Evolutionary conservation across 2,888 invertebrate genomes (phyloP).

Genomic region (Andrena flavipes): DNA sequence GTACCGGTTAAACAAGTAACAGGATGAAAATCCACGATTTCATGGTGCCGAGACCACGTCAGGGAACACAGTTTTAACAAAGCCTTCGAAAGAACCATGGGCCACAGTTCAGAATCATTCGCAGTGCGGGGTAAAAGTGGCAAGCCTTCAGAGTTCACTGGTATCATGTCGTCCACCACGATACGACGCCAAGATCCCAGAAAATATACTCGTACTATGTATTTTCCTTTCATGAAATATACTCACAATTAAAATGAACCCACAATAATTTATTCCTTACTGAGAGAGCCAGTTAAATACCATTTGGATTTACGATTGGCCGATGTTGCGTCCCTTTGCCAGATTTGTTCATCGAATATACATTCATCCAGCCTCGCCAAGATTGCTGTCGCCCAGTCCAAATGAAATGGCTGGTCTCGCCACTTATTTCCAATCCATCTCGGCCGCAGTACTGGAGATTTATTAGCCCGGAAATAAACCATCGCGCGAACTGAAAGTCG

Average conservation of each 20-base stretch:
- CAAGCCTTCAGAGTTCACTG: slow-evolving; percentile 80
- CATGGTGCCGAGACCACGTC: slow-evolving; percentile 80
- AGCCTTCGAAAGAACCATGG: slow-evolving; percentile 85
- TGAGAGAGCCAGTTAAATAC: slow-evolving; percentile 65
- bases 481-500: slow-evolving; percentile 79
- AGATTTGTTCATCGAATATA: slow-evolving; percentile 84
- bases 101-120: slow-evolving; percentile 84
- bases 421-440: slow-evolving; percentile 78
- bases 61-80: slow-evolving; percentile 84
- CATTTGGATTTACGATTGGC: slow-evolving; percentile 82
- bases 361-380: slow-evolving; percentile 85
- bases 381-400: slow-evolving; percentile 77
- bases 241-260: neutral
- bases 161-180: slow-evolving; percentile 85
- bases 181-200: slow-evolving; percentile 85
- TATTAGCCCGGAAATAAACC: slow-evolving; percentile 82
- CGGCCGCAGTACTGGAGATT: slow-evolving; percentile 83
- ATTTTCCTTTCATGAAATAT: slow-evolving; percentile 82
- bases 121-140: slow-evolving; percentile 82
- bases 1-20: slow-evolving; percentile 85
- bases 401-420: slow-evolving; percentile 72
- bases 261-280: neutral
- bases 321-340: slow-evolving; percentile 81
- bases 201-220: slow-evolving; percentile 85
- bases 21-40: slow-evolving; percentile 84